phyloP scores from a whole-genome alignment of 2,888 invertebrate species.

The Furcula furcula region DNA sequence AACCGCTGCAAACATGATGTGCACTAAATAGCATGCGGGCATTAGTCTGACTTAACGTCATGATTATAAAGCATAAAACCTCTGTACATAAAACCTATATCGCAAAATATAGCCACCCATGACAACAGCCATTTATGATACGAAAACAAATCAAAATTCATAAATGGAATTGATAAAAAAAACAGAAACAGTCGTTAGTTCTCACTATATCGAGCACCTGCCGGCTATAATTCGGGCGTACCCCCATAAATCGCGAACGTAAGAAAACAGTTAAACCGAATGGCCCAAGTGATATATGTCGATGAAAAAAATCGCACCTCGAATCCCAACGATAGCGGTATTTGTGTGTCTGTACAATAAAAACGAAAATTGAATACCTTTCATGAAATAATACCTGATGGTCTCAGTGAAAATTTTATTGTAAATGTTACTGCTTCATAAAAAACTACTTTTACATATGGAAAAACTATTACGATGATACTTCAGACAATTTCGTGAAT shows the following conservation, averaged over 20 bases:
- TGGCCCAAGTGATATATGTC: slow-evolving; percentile 63
- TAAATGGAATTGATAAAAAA: slow-evolving; percentile 25
- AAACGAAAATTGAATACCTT: neutral
- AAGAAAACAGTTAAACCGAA: slow-evolving; percentile 78
- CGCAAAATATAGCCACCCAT: no score
- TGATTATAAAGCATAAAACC: no score
- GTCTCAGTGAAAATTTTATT: no score
- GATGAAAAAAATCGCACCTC: slow-evolving; percentile 59
- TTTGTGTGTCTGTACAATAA: slow-evolving; percentile 21
- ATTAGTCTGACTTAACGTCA: no score
- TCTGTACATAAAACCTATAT: no score
- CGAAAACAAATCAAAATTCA: slow-evolving; percentile 16
- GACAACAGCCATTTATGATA: neutral
- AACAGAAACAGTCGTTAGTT: slow-evolving; percentile 28
- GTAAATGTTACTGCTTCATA: no score
- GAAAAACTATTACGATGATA: no score
- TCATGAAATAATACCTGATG: no score
- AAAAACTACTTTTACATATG: no score
- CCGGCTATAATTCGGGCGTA: slow-evolving; percentile 40
- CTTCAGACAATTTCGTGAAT: no score
- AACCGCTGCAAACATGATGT: no score
- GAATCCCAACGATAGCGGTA: slow-evolving; percentile 29
- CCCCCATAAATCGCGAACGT: slow-evolving; percentile 62
- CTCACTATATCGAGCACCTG: slow-evolving; percentile 38
- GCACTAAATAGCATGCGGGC: no score